phyloP scores from a whole-genome alignment of 1,140 invertebrate genomes.

The Brachionus rubens region DNA sequence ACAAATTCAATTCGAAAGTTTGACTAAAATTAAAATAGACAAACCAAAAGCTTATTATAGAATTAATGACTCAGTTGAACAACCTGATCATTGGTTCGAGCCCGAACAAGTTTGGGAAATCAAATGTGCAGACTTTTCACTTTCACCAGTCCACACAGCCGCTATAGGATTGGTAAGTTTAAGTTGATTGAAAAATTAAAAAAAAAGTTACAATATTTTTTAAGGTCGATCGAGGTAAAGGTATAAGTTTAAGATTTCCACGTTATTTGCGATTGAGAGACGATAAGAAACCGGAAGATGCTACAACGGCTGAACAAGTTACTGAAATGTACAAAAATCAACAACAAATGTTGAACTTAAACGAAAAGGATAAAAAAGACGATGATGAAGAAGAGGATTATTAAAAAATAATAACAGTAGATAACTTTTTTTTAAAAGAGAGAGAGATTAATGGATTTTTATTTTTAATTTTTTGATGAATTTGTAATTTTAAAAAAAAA shows the following conservation, averaged over 20 bases:
- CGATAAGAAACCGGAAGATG: conserved; percentile 87
- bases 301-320: conserved; percentile 84
- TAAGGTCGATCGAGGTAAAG: conserved; percentile 84
- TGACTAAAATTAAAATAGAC: conserved; percentile 67
- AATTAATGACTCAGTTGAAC: conserved; percentile 65
- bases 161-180: conserved; percentile 80
- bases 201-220: too few relatives aligned
- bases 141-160: conserved; percentile 89
- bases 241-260: conserved; percentile 92
- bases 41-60: conserved; percentile 80
- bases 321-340: conserved; percentile 44
- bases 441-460: too few relatives aligned
- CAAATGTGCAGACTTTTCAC: conserved; percentile 93
- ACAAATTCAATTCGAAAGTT: conserved; percentile 24
- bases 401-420: too few relatives aligned
- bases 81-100: conserved; percentile 94
- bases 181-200: too few relatives aligned
- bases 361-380: conserved; percentile 7
- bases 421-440: too few relatives aligned
- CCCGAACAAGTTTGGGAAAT: conserved; percentile 92
- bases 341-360: conserved; percentile 42
- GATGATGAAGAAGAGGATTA: conserved; percentile 16
- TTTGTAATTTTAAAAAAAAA: too few relatives aligned
- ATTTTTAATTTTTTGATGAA: too few relatives aligned
- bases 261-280: conserved; percentile 85